Evolutionary conservation across 1,140 invertebrate genomes (phyloP).

Genomic region (Neelides sp.): DNA sequence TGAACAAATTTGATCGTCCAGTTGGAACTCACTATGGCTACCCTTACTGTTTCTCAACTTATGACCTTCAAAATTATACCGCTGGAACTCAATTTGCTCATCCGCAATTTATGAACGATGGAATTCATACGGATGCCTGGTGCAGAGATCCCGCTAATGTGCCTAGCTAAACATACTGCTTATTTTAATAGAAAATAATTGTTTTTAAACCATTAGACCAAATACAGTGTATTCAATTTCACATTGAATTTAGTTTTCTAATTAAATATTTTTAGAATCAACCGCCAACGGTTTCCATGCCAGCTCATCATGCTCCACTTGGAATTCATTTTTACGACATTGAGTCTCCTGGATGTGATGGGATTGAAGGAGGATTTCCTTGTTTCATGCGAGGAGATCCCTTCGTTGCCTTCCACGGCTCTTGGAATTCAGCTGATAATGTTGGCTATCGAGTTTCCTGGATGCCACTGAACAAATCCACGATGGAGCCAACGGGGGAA

Average conservation of each 20-base stretch:
- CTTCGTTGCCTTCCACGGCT: conserved; percentile 23
- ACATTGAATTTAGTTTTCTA: neutral
- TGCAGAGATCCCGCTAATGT: conserved; percentile 22
- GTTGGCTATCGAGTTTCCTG: conserved; percentile 13
- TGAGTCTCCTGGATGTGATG: neutral
- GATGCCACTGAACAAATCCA: conserved; percentile 9
- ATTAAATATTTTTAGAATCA: conserved; percentile 15
- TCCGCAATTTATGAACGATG: conserved; percentile 24
- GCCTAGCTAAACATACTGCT: neutral
- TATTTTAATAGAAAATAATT: neutral
- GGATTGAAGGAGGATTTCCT: conserved; percentile 12
- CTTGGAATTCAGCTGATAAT: conserved; percentile 10
- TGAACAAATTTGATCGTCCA: conserved; percentile 18
- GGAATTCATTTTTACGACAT: conserved; percentile 20
- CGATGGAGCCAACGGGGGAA: conserved; percentile 13
- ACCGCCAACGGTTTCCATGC: conserved; percentile 19
- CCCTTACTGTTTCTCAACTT: conserved; percentile 21
- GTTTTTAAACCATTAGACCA: neutral
- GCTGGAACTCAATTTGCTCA: conserved; percentile 19
- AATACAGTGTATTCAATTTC: neutral
- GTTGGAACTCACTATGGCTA: conserved; percentile 24
- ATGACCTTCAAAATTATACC: conserved; percentile 4
- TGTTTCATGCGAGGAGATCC: conserved; percentile 17
- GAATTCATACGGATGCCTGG: conserved; percentile 22
- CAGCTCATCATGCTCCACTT: conserved; percentile 22